Evolutionary conservation across 2,888 invertebrate species (phyloP), one percentile per base, ranked within the genome.

Genomic region (Drosophila monieri): DNA sequence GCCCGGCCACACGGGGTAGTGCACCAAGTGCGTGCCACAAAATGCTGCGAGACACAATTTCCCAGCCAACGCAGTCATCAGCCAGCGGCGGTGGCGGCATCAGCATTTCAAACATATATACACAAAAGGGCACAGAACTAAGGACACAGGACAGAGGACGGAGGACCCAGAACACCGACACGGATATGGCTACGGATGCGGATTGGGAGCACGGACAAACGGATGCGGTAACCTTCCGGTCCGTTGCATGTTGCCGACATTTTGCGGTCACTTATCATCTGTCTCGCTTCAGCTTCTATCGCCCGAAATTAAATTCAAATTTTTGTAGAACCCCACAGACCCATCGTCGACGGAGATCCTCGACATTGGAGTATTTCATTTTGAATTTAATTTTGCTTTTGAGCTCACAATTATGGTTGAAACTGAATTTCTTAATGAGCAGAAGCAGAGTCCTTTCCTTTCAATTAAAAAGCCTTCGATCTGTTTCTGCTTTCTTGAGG

Each of bases 221-320:
- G 81, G 88, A 83, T 75, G 79, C 71, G 74, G 62, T 69, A 52
- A 69, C 88, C 81, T 87, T 87, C 81, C 88, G 88, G 75, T 72
- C 75, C 62, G 85, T 77, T 87, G 67, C 62, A 78, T 74, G 74
- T 54, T 74, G 78, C 81, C 74, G 80, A 80, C 81, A 78, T 78
- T 73, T 64, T 78, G 87, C 49, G 88, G 85, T 76, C 57, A 54
- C 62, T 56, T 52, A 53, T 53, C 47, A 56, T 57, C 43, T 46
- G 48, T 25, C 58, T 44, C 23, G 25, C 39, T n/a, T 49, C 8
- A 43, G 32, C 60, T 23, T 60, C 60, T 60, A 52, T 35, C 49
- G 43, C 57, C 56, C 27, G 48, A 72, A 57, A 67, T 56, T 58
- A 77, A 77, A 80, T 80, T 60, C 62, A 67, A 77, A 85, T 75